Percentiles rank a stretch among this genome's conserved stretches.
phyloP scores from a whole-genome alignment of 53 echinoderm and acorn worm species.

The Holothuria scabra region DNA sequence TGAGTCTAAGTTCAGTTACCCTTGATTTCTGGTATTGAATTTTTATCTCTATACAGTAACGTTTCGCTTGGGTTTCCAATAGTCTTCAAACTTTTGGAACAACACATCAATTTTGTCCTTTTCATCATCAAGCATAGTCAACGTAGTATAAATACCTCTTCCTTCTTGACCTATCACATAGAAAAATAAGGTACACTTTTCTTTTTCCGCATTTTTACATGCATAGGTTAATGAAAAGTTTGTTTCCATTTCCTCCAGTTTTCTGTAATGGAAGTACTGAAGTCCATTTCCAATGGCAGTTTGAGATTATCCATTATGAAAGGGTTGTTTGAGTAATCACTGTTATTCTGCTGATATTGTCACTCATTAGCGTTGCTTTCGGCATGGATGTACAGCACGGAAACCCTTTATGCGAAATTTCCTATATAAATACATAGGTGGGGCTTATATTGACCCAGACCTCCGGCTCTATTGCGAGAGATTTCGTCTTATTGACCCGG shows the following conservation, averaged over 20 bases:
- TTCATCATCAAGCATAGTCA: not conserved
- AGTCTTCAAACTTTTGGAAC: constrained; percentile 48
- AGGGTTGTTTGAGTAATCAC: not conserved
- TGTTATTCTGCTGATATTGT: not conserved
- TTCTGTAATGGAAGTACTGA: not conserved
- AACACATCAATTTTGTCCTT: constrained; percentile 21
- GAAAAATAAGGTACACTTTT: not conserved
- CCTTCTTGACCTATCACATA: constrained; percentile 42
- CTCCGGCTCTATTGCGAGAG: too few species aligned
- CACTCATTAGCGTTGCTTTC: too few species aligned
- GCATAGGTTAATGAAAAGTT: constrained; percentile 10
- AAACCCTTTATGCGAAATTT: not conserved
- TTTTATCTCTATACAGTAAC: constrained; percentile 47
- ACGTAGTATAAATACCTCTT: constrained; percentile 21
- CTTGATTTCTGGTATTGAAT: constrained; percentile 48
- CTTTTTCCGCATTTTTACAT: not conserved
- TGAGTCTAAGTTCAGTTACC: constrained; percentile 42
- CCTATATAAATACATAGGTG: not conserved
- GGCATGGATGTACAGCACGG: not conserved
- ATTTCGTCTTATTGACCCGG: too few species aligned
- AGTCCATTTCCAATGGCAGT: constrained; percentile 27
- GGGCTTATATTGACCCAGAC: too few species aligned
- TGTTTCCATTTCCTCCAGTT: constrained; percentile 29
- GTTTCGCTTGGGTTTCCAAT: constrained; percentile 65
- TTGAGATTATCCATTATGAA: not conserved